Evolutionary conservation across 2,797 vertebrate species (phyloP).

Genomic region (Ataeniobius toweri): DNA sequence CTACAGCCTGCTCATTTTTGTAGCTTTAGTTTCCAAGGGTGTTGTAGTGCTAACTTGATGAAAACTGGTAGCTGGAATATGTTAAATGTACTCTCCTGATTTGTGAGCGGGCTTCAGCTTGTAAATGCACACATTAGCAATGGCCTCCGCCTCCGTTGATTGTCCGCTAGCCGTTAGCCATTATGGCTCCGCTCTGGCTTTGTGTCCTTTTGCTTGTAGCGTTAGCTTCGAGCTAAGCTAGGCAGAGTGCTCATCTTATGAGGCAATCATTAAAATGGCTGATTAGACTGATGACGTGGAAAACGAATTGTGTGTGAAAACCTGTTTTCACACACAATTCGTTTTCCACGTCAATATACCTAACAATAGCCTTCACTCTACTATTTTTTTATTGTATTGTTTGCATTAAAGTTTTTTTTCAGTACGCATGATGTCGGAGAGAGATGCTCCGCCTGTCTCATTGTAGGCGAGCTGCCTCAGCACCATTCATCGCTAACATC

Average conservation of each 20-base stretch:
- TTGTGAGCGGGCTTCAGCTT: constrained; percentile 4
- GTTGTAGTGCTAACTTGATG: background rate
- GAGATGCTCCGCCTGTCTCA: constrained; percentile 26
- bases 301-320: no score
- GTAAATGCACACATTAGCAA: constrained; percentile 45
- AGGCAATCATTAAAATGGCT: constrained; percentile 69
- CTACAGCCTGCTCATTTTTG: background rate
- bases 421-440: background rate
- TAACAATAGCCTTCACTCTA: fast-evolving
- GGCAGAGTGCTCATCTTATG: constrained; percentile 34
- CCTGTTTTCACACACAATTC: background rate
- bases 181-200: constrained; percentile 43
- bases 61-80: background rate
- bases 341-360: no score
- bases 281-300: constrained; percentile 41
- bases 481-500: constrained; percentile 24
- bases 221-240: constrained; percentile 38
- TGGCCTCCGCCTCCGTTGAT: constrained; percentile 31
- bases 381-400: background rate
- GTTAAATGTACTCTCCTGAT: background rate
- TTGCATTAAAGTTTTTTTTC: background rate
- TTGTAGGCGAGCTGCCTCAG: constrained; percentile 11
- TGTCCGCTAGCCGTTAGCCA: constrained; percentile 51
- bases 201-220: constrained; percentile 48
- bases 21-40: background rate